phyloP scores from a whole-genome alignment of 2,113 vertebrate species.

The Pelusios castaneus region DNA sequence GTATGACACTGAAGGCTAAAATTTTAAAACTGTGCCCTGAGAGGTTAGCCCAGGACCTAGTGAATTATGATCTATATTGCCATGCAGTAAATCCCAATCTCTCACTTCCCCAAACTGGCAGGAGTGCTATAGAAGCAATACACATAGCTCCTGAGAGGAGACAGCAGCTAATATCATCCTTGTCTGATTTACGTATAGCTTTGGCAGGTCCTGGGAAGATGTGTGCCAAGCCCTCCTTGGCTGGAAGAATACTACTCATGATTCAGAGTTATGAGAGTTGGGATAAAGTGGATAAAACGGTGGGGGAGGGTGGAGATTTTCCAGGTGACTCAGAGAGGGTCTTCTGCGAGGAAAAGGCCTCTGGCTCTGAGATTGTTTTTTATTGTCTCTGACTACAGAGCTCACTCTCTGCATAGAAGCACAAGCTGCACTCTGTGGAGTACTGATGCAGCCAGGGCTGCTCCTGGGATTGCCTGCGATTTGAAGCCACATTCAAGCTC shows the following conservation, averaged over 20 bases:
- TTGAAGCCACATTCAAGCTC: background rate
- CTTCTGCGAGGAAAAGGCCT: background rate
- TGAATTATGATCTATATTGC: background rate
- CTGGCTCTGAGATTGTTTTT: conserved; percentile 10
- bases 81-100: background rate
- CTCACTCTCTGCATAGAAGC: background rate
- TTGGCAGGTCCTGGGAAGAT: background rate
- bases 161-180: background rate
- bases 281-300: background rate
- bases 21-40: background rate
- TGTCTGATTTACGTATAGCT: background rate
- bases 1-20: background rate
- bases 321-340: background rate
- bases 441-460: background rate
- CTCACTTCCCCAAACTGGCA: background rate
- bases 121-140: background rate
- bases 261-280: background rate
- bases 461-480: background rate
- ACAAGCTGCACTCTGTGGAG: background rate
- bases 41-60: background rate
- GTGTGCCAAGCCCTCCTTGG: background rate
- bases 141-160: background rate
- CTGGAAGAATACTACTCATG: background rate
- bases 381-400: background rate
- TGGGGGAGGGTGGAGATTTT: background rate